Base-by-base conservation (phyloP, 1,140 invertebrate genomes). In the Drosophila equinoxialis region DNA sequence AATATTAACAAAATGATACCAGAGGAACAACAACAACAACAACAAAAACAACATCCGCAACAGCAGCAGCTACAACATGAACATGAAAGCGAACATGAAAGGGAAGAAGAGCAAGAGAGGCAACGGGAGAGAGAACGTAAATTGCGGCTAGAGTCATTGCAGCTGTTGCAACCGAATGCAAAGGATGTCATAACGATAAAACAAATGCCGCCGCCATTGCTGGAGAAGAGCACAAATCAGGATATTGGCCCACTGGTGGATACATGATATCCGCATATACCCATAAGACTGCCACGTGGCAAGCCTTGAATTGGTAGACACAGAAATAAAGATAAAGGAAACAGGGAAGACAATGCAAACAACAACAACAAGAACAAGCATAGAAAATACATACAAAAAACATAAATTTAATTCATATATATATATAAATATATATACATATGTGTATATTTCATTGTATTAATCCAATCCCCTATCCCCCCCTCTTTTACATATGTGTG, bases 161-260 rank as follows among this genome's bases (percentile, higher is more conserved):
- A 76, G 76, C 63, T 77, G 74, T 64, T 72, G 68, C 74, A 78
- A 72, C 68, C 72, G 63, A 90, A 87, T 71, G 75, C 83, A 77
- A 90, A 90, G 84, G 89, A 91, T 80, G 79, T 89, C 55, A 85
- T 91, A 75, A 89, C 83, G 73, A 91, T 91, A 89, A 91, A 89
- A 74, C 89, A 91, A 73, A 73, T 91, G 68, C 71, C 84, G 58
- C 69, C 72, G 68, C 66, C 79, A 58, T 70, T 33, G 59, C 68
- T 77, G 65, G 58, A 64, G 61, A 67, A 61, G 3, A 64, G 13
- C 59, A 74, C 69, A 42, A 71, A 51, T 63, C 74, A 84, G 58
- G 67, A 77, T 70, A 79, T 71, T 59, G 74, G 60, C 67, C 80
- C 84, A 64, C 20, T 81, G 54, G 74, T 79, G 66, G 84, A 87